Percentiles rank a stretch among this genome's conserved stretches.
Conservation (phyloP, 2,888 invertebrate species). For the Antitype chi region DNA sequence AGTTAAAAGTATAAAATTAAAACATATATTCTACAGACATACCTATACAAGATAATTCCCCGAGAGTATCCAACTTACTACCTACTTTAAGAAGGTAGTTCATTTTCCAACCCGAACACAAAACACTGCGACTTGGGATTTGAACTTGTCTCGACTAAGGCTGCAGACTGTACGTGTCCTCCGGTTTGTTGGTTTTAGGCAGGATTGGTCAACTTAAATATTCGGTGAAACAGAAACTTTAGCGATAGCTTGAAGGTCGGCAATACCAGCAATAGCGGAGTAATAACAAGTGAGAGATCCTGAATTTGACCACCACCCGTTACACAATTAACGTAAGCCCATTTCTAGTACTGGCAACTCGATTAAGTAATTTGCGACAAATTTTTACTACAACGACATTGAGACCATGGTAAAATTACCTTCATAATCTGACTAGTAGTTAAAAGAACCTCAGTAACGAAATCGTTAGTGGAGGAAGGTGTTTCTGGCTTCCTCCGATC, state of each 20-base stretch:
- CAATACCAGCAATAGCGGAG: not conserved
- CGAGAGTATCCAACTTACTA: slow-evolving; percentile 29
- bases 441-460: too few species aligned
- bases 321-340: not conserved
- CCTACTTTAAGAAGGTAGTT: slow-evolving; percentile 13
- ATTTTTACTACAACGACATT: too few species aligned
- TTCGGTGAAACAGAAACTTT: not conserved
- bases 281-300: not conserved
- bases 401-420: too few species aligned
- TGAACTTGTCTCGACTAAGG: slow-evolving; percentile 23
- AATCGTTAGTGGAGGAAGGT: too few species aligned
- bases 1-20: not conserved
- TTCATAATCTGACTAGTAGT: too few species aligned
- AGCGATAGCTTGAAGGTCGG: not conserved
- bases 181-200: not conserved
- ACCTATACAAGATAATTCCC: slow-evolving; percentile 20
- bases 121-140: slow-evolving; percentile 43
- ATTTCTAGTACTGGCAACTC: not conserved
- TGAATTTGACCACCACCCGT: not conserved
- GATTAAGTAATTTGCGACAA: not conserved
- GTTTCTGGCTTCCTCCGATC: too few species aligned
- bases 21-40: not conserved
- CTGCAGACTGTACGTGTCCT: slow-evolving; percentile 18
- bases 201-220: not conserved
- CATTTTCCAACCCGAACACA: slow-evolving; percentile 36